Conservation (phyloP, 1,140 invertebrate genomes). For the Heliconius hermathena region DNA sequence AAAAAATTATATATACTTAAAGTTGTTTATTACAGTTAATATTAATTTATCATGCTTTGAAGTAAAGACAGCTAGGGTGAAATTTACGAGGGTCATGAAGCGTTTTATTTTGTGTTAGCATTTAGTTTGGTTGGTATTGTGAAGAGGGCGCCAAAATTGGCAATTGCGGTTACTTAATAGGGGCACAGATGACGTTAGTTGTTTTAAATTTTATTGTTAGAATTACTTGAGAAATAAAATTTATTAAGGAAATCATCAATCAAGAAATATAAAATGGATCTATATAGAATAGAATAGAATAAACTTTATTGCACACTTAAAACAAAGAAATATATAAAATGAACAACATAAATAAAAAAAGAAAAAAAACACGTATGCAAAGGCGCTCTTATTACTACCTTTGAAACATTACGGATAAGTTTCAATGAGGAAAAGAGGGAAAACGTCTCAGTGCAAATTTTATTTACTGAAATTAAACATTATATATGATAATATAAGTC, state of each 20-base stretch:
- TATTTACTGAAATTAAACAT: no score
- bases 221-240: neutral
- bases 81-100: neutral
- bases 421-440: no score
- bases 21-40: neutral
- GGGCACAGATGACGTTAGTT: conserved; percentile 31
- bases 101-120: neutral
- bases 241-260: neutral
- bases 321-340: no score
- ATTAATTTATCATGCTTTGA: neutral
- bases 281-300: neutral
- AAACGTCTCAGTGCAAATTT: no score
- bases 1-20: neutral
- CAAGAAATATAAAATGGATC: neutral
- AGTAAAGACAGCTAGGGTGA: conserved; percentile 9
- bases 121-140: conserved; percentile 11
- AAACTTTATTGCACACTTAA: no score
- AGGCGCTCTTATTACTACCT: no score
- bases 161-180: neutral
- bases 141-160: conserved; percentile 16
- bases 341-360: no score
- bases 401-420: no score
- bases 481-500: no score
- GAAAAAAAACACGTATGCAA: no score
- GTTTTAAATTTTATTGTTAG: neutral